Conservation (phyloP, 2,888 invertebrate species). For the Platynereis dumerilii region DNA sequence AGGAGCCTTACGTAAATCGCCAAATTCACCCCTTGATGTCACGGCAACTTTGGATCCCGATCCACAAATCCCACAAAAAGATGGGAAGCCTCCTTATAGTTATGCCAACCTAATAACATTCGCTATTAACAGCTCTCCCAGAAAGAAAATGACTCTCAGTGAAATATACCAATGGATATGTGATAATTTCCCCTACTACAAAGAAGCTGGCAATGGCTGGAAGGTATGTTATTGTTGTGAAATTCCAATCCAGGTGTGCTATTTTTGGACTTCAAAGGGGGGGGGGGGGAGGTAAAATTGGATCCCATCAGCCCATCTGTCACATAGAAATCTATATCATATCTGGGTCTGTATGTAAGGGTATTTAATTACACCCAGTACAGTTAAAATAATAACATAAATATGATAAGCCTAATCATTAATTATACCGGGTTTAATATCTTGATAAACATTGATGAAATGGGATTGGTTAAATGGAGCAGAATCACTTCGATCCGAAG, state of each 20-base stretch:
- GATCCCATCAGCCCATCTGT: background rate
- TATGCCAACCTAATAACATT: constrained; percentile 76
- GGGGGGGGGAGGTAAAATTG: background rate
- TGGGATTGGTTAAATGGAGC: no score
- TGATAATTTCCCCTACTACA: constrained; percentile 76
- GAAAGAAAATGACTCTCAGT: constrained; percentile 76
- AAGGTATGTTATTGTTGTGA: constrained; percentile 68
- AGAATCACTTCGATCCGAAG: no score
- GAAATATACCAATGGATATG: constrained; percentile 78
- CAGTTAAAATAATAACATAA: no score
- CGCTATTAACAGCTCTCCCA: constrained; percentile 73
- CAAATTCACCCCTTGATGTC: constrained; percentile 56
- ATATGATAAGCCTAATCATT: no score
- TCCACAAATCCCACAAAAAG: constrained; percentile 44
- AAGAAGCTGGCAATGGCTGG: constrained; percentile 74
- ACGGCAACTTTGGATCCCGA: constrained; percentile 49
- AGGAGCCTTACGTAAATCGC: constrained; percentile 49
- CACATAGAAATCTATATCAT: no score
- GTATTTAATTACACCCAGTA: no score
- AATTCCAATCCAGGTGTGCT: background rate
- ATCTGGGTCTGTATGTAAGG: no score
- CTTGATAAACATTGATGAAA: no score
- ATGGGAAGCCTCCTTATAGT: constrained; percentile 68
- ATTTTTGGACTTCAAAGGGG: background rate
- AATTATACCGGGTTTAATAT: no score